Percentiles rank a stretch among this genome's conserved stretches.
Conservation (phyloP, 2,888 invertebrate genomes). For the Arrhopalites spinosus region DNA sequence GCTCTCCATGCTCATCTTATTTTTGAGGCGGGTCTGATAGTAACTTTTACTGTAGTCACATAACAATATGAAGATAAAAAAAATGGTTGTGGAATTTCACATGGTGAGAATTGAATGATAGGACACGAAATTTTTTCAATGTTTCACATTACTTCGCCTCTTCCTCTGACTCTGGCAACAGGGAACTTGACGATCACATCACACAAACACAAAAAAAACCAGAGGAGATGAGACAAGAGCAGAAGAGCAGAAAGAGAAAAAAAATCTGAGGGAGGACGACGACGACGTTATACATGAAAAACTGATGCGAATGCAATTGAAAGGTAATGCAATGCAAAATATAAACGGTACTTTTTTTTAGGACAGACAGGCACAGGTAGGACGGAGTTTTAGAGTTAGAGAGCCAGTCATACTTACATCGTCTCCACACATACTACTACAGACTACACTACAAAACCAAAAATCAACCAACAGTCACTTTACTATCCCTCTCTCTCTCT, state of each 20-base stretch:
- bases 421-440: background rate
- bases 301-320: background rate
- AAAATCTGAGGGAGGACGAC: background rate
- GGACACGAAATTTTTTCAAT: background rate
- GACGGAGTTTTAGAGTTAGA: constrained; percentile 26
- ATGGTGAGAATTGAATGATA: background rate
- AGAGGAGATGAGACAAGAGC: background rate
- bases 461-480: background rate
- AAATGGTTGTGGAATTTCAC: no score
- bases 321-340: constrained; percentile 29
- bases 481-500: background rate
- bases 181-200: background rate
- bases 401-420: background rate
- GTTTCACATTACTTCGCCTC: no score
- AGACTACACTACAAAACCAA: background rate
- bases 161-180: no score
- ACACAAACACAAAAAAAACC: background rate
- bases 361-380: constrained; percentile 33
- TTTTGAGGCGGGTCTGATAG: no score
- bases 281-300: no score
- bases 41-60: no score
- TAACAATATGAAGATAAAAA: no score
- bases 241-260: background rate
- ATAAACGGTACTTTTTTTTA: constrained; percentile 42
- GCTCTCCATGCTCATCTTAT: no score